Percentiles rank a stretch among this genome's conserved stretches.
phyloP scores from a whole-genome alignment of 2,113 vertebrate genomes.

The Rhipidura dahli region DNA sequence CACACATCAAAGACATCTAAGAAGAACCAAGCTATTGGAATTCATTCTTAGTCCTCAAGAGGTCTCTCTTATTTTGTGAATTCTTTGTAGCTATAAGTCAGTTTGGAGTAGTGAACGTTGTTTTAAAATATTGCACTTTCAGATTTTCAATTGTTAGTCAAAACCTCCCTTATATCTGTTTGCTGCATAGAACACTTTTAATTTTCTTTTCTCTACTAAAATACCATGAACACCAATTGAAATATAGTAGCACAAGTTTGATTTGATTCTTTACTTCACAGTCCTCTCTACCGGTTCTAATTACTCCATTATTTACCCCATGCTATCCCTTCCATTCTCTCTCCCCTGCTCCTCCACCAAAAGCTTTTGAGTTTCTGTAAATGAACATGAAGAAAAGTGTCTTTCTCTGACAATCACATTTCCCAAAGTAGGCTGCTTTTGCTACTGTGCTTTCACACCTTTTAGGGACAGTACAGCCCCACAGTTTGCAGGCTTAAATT shows the following conservation, averaged over 20 bases:
- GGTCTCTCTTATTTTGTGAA: slow-evolving; percentile 48
- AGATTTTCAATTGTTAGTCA: background rate
- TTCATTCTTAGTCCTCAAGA: slow-evolving; percentile 55
- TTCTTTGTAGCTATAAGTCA: background rate
- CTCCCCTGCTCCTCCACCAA: background rate
- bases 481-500: slow-evolving; percentile 8
- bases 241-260: background rate
- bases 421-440: background rate
- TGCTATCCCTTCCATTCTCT: background rate
- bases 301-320: background rate
- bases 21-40: background rate
- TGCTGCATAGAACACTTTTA: background rate
- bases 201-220: background rate
- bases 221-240: background rate
- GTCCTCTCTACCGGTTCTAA: background rate
- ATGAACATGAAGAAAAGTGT: background rate
- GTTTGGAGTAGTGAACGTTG: background rate
- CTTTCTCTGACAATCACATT: background rate
- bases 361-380: slow-evolving; percentile 6
- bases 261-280: background rate
- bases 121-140: background rate
- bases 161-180: background rate
- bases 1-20: background rate
- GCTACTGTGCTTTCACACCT: background rate
- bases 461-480: background rate